Conservation (phyloP, 2,888 invertebrate species). For the Ichneumon xanthorius region DNA sequence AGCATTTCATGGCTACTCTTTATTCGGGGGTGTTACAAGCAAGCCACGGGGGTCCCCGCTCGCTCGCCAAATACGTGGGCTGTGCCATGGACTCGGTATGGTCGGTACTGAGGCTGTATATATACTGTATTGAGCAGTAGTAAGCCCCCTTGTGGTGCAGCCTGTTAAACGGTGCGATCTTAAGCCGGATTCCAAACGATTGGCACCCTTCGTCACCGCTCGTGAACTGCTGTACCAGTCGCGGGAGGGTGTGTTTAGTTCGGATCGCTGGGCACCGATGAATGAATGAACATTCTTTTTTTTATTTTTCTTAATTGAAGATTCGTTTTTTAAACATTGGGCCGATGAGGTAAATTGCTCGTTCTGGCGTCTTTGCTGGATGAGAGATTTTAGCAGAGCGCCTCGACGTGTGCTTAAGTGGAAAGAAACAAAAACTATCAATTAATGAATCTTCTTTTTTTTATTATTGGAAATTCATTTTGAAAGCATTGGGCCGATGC, state of each 20-base stretch:
- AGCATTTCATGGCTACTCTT: constrained; percentile 78
- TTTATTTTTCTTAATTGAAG: too few species aligned
- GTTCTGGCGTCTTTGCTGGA: too few species aligned
- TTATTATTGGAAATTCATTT: too few species aligned
- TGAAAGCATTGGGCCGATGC: too few species aligned
- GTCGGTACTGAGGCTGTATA: constrained; percentile 22
- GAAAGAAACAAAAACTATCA: not conserved
- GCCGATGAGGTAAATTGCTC: too few species aligned
- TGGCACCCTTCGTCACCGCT: constrained; percentile 66
- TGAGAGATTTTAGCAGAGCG: too few species aligned
- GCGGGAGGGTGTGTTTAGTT: constrained; percentile 35
- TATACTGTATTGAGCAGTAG: constrained; percentile 38
- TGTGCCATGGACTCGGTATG: not conserved
- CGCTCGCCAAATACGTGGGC: constrained; percentile 50
- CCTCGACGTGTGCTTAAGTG: not conserved
- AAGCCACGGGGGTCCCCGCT: constrained; percentile 74
- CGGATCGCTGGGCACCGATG: constrained; percentile 5
- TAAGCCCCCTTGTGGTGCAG: constrained; percentile 56
- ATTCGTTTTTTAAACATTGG: too few species aligned
- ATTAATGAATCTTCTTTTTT: too few species aligned
- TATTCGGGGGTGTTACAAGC: constrained; percentile 79
- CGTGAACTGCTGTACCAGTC: constrained; percentile 60
- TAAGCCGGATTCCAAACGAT: constrained; percentile 77
- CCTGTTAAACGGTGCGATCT: constrained; percentile 79
- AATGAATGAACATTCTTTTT: not conserved